Percentiles rank a stretch among this genome's conserved stretches.
These are phyloP conservation scores for Lagenorhynchus albirostris DNA, from an alignment of 2,113 vertebrate species.

Conservation along the genomic window DNA sequence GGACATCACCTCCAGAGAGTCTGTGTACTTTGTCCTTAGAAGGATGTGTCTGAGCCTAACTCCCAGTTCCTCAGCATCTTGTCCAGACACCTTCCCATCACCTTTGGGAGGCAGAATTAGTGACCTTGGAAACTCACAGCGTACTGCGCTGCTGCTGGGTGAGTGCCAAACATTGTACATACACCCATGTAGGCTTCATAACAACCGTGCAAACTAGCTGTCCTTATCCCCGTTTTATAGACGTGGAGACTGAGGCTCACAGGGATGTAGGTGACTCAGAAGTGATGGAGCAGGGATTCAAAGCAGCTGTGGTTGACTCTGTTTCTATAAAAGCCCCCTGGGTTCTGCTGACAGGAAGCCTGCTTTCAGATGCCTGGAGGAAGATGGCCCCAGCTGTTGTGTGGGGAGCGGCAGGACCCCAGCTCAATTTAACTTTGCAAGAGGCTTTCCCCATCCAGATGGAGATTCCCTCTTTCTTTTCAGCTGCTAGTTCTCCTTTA, in stretches of 20 bases:
- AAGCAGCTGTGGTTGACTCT: background rate
- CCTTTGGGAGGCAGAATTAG: background rate
- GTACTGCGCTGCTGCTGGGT: background rate
- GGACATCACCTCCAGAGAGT: background rate
- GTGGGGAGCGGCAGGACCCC: too few species aligned
- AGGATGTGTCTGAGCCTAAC: background rate
- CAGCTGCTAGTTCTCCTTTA: rapidly evolving
- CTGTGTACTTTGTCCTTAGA: background rate
- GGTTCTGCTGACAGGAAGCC: background rate
- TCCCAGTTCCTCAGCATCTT: background rate
- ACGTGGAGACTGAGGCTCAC: background rate
- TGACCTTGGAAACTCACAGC: background rate
- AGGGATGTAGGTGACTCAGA: background rate
- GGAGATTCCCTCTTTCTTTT: background rate
- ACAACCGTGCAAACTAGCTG: background rate
- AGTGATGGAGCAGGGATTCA: background rate
- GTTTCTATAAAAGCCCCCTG: background rate
- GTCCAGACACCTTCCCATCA: background rate
- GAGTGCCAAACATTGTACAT: background rate
- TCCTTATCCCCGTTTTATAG: background rate
- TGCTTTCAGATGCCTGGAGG: background rate
- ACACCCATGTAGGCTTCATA: background rate
- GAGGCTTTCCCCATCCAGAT: background rate
- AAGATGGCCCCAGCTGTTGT: background rate
- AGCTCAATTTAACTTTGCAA: background rate